Base-by-base conservation (phyloP, 2,113 vertebrate genomes). In the Indri indri region DNA sequence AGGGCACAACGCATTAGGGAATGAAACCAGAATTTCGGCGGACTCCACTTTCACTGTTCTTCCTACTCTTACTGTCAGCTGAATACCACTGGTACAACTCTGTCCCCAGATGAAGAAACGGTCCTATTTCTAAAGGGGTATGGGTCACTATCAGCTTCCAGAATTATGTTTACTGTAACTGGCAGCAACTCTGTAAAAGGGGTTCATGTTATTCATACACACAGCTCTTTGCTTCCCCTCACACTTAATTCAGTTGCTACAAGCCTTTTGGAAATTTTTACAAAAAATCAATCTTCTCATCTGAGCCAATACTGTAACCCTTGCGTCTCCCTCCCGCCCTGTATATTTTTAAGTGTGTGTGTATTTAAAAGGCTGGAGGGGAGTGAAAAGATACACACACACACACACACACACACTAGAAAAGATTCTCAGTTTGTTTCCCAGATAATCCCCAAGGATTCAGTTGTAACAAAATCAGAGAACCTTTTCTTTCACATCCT, bases 241-340 rank as follows among this genome's bases (percentile, higher is more conserved):
- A 34, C 42, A 37, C 42, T 88, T 52, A 30, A 73, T 52, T 77
- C 74, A 63, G 34, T 47, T 82, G 77, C 84, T 95, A 47, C 32
- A 88, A 91, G n/a, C 47, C 92, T 80, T 97, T 92, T 40, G n/a
- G 50, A 77, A 87, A 85, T 54, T 54, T 82, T 84, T 22, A 3
- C 65, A 54, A 50, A 47, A 86, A 91, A 87, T 68, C 11, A 47
- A 13, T 87, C n/a, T 96, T 89, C 54, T 71, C 30, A n/a, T 85
- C 57, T 34, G 74, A 95, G 84, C 11, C 57, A 94, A 79, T 47
- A 25, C 14, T 74, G 63, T 89, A 88, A 47, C 3, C 4, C 18
- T 91, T 20, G 2, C 22, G 18, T 11, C 10, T 70, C 18, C 30
- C n/a, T 71, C 40, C 12, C n/a, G 8, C 2, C 57, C 13, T 52